Base-by-base conservation (phyloP, 1,140 invertebrate species). In the Drosophila kepulauana region DNA sequence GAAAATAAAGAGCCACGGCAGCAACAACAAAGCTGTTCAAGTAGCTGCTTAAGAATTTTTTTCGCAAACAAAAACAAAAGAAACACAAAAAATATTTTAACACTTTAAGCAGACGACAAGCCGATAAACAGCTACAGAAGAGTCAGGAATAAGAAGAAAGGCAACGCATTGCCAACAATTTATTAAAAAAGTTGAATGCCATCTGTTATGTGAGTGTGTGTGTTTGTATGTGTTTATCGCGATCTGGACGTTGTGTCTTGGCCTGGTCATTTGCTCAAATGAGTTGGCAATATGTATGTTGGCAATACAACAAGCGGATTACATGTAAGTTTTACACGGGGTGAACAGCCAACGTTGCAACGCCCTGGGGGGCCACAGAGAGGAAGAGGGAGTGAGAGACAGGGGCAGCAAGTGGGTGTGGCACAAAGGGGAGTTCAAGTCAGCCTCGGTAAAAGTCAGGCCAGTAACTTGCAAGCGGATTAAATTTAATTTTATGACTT, bases 211-310 rank as follows among this genome's bases (percentile, higher is more conserved):
- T 38, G 64, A 38, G 45, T 51, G 35, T 56, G 54, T 52, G 45
- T n/a, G 25, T 46, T 20, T 69, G 54, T 71, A n/a, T 58, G 59
- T 59, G 52, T 45, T 88, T 84, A 88, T 87, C 85, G 77, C 80
- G 81, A 87, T 88, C 73, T 63, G 67, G 66, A 51, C 78, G 62
- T 51, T 72, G 82, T 86, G 15, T 62, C 73, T 78, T 87, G 82
- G 82, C 79, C 82, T 67, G 79, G 84, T 80, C 73, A 87, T 88
- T 87, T 87, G 84, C 84, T 66, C 69, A 87, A 87, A 88, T 87
- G 84, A 87, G 84, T 88, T 87, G 84, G 84, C 84, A 88, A 74
- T 77, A 58, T 76, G 63, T 57, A 71, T 72, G 77, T 65, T 59
- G 71, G 48, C 68, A 66, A 65, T 48, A 61, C 62, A 61, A 73